Base-by-base conservation (phyloP, 2,888 invertebrate species). In the Spodoptera littoralis region DNA sequence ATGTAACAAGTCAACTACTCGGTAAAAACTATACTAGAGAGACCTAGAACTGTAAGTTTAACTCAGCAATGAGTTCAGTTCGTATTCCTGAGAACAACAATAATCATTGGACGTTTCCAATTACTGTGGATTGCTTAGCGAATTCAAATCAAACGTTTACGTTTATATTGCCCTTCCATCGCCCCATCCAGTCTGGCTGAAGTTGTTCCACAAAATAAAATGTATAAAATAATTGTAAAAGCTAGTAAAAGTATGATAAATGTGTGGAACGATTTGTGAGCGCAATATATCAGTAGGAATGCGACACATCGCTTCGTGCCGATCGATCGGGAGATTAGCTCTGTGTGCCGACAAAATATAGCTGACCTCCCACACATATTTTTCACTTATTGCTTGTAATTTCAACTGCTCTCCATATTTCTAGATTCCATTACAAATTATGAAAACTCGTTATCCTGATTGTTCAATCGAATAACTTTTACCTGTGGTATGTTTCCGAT, bases 321-420 rank as follows among this genome's bases (percentile, higher is more conserved):
- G 54, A 77, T 65, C 76, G 67, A 65, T 71, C 50, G 54, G 11
- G 48, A 60, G 78, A 76, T 78, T 76, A 77, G 62, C 54, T 60
- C 60, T 47, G 36, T 53, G 49, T 57, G 51, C 44, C 18, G 54
- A 27, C 49, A 11, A 47, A 57, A 56, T 72, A 55, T 67, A 59
- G 48, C 43, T 49, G 57, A 74, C 57, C 57, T 57, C 27, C 11
- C 11, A 9, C 22, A 11, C 12, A 18, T 13, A 50, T 63, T 70
- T 56, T 46, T 43, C 70, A 50, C 18, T 12, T 47, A 24, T 51
- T 44, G 36, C 45, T 43, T 48, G 41, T 27, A 42, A 18, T 54
- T 58, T 55, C 11, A 9, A 54, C 27, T 65, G 66, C 13, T 22
- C 64, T 18, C 6, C 11, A 48, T 13, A 48, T 36, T 53, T 53